Evolutionary conservation across 2,797 vertebrate genomes (phyloP).

Genomic region (Scyliorhinus canicula): DNA sequence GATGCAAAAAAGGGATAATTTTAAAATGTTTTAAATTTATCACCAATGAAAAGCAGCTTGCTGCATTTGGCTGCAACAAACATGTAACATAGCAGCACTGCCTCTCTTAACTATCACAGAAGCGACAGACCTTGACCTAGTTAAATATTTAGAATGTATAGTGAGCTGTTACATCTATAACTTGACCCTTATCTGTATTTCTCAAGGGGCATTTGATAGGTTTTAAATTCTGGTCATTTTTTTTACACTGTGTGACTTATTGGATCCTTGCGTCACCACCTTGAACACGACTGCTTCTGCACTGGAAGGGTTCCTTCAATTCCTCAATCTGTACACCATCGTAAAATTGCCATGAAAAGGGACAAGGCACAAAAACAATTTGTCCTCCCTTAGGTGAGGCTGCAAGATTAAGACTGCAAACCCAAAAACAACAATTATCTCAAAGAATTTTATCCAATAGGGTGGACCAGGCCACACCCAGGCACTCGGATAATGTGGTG

Average conservation of each 20-base stretch:
- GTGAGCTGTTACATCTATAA: background rate
- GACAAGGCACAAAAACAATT: background rate
- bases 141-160: constrained; percentile 24
- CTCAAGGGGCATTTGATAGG: constrained; percentile 53
- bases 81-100: background rate
- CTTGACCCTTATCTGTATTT: constrained; percentile 70
- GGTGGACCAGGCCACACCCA: background rate
- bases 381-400: background rate
- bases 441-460: background rate
- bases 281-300: constrained; percentile 46
- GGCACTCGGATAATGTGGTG: background rate
- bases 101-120: background rate
- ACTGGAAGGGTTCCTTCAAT: background rate
- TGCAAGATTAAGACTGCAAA: background rate
- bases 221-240: constrained; percentile 54
- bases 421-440: background rate
- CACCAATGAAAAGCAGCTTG: background rate
- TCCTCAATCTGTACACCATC: background rate
- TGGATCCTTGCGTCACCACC: constrained; percentile 54
- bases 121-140: background rate
- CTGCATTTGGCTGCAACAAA: background rate
- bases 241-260: constrained; percentile 47
- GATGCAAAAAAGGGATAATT: background rate
- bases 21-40: background rate
- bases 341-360: background rate